Evolutionary conservation across 2,113 vertebrate species (phyloP).

Genomic region (Limanda limanda): DNA sequence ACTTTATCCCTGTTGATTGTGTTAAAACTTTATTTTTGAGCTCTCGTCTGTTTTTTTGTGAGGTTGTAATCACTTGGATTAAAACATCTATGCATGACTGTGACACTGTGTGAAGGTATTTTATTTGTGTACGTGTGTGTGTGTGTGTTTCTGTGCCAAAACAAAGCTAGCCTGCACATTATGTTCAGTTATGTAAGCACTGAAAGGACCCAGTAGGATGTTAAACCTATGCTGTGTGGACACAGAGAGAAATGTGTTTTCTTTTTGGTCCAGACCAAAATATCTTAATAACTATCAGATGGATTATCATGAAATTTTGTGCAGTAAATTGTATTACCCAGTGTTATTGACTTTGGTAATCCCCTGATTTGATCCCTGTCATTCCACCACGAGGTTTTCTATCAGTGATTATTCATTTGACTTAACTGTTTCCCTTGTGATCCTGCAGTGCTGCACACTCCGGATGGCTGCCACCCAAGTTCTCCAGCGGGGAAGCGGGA

Average conservation of each 20-base stretch:
- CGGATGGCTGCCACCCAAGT: conserved; percentile 77
- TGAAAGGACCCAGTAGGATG: neutral
- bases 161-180: neutral
- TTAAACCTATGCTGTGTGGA: too few species aligned
- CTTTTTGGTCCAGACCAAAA: neutral
- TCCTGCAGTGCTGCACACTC: conserved; percentile 84
- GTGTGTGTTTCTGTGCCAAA: neutral
- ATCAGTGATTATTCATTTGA: neutral
- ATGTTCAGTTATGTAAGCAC: neutral
- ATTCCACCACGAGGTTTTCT: neutral
- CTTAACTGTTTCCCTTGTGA: neutral
- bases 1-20: neutral
- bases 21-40: neutral
- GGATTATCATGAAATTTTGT: neutral
- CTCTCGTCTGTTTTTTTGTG: neutral
- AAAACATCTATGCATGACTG: neutral
- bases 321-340: neutral
- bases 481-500: conserved; percentile 83
- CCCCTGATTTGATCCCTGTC: neutral
- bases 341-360: neutral
- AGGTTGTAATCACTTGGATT: neutral
- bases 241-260: too few species aligned
- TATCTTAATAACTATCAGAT: neutral
- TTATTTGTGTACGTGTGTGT: neutral
- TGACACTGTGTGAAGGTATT: neutral